Percentiles rank a stretch among this genome's conserved stretches.
phyloP scores from a whole-genome alignment of 2,113 vertebrate genomes.

The Cichladusa arquata region DNA sequence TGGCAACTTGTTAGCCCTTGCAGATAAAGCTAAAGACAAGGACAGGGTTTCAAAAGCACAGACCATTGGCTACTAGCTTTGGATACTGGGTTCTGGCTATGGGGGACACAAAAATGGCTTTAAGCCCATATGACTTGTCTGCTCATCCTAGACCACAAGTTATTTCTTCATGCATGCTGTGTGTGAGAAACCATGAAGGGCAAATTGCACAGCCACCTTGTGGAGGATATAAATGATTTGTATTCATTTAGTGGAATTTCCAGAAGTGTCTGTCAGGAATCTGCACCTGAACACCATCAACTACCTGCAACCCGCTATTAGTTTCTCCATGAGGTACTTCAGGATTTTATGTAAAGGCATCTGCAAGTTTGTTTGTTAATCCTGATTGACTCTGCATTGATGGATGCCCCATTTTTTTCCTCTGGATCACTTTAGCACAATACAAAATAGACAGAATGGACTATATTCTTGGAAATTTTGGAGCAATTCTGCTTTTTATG shows the following conservation, averaged over 20 bases:
- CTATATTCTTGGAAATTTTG: neutral
- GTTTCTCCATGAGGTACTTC: neutral
- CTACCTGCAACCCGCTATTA: neutral
- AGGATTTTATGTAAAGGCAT: neutral
- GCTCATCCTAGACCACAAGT: neutral
- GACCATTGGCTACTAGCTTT: neutral
- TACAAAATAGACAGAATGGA: neutral
- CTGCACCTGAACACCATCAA: neutral
- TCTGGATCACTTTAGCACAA: neutral
- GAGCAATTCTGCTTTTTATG: neutral
- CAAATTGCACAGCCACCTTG: neutral
- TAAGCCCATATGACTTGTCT: neutral
- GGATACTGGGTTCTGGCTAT: neutral
- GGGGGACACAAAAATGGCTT: neutral
- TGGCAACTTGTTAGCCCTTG: neutral
- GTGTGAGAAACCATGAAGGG: neutral
- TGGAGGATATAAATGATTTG: neutral
- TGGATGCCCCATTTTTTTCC: neutral
- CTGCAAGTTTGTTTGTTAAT: neutral
- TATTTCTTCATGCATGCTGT: neutral
- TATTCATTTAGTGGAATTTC: neutral
- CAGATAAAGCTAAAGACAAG: neutral
- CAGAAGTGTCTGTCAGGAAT: neutral
- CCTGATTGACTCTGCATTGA: neutral
- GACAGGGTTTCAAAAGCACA: neutral